Evolutionary conservation across 2,113 vertebrate genomes (phyloP).

Genomic region (Notarius lentiginosus): DNA sequence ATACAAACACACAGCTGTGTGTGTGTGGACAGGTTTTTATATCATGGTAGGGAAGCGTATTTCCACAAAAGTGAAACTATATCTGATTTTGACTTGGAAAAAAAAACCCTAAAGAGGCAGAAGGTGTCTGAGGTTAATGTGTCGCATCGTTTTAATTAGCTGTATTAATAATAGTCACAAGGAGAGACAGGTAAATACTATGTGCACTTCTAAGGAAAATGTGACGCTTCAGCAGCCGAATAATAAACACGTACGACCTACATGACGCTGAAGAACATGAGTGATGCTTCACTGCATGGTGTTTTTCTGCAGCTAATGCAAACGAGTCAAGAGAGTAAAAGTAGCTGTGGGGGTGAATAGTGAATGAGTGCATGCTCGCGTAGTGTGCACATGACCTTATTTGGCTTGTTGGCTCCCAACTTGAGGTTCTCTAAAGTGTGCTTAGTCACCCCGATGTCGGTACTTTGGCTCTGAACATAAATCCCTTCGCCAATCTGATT

Average conservation of each 20-base stretch:
- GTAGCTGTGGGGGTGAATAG: background rate
- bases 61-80: background rate
- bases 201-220: background rate
- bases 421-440: background rate
- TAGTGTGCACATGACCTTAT: background rate
- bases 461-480: background rate
- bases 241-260: conserved; percentile 13
- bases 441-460: background rate
- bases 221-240: background rate
- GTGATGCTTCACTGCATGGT: background rate
- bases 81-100: background rate
- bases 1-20: background rate
- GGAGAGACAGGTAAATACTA: background rate
- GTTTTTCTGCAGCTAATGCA: background rate
- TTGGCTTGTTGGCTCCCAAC: conserved; percentile 3
- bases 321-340: conserved; percentile 3
- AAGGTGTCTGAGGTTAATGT: background rate
- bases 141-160: background rate
- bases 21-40: background rate
- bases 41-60: background rate
- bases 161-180: background rate
- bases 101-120: background rate
- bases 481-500: conserved; percentile 11
- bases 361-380: background rate
- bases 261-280: background rate